Conservation (phyloP, 2,113 vertebrate species). For the Steatornis caripensis region DNA sequence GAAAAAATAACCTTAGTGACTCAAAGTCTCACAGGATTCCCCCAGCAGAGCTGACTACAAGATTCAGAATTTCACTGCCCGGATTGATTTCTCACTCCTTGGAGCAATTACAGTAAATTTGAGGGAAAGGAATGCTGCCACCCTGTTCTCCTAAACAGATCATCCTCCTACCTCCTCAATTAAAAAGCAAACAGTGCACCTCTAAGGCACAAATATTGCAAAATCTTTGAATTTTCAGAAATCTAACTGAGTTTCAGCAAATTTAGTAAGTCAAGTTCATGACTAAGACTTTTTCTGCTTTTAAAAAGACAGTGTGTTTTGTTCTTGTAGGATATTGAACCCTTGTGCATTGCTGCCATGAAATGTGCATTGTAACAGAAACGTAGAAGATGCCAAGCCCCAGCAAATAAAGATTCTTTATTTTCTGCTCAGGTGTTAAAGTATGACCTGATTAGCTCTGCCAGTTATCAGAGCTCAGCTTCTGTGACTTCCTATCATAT, state of each 20-base stretch:
- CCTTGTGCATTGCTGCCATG: background rate
- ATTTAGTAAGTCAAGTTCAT: background rate
- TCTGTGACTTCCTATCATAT: background rate
- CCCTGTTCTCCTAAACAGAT: background rate
- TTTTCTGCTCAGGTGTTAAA: background rate
- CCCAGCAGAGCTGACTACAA: background rate
- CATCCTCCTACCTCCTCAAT: background rate
- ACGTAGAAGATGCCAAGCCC: background rate
- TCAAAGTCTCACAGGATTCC: background rate
- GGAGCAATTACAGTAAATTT: background rate
- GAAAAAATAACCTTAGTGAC: background rate
- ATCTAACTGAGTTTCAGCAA: background rate
- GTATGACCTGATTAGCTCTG: constrained; percentile 14
- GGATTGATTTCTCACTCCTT: background rate
- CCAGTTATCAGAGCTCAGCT: background rate
- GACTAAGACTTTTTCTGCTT: background rate
- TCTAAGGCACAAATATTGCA: background rate
- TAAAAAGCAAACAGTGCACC: background rate
- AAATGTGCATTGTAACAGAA: background rate
- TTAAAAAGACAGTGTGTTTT: background rate
- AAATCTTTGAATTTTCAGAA: background rate
- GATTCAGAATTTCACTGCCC: background rate
- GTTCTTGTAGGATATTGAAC: background rate
- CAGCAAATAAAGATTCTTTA: background rate
- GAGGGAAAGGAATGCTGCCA: background rate